phyloP scores from a whole-genome alignment of 2,113 vertebrate genomes.

The Numenius arquata region DNA sequence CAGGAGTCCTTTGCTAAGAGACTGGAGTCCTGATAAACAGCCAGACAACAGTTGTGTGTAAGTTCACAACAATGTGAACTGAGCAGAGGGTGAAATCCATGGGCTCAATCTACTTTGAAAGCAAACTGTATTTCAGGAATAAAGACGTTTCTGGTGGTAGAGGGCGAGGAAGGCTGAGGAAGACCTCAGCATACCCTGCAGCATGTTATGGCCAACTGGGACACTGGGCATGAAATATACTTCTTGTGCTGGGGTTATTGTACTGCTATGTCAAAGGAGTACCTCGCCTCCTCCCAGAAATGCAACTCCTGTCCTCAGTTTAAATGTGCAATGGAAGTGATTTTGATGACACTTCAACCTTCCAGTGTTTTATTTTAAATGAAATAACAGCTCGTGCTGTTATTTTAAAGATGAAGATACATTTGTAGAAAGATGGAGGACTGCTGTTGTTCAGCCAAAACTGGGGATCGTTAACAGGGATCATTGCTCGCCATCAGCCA shows the following conservation, averaged over 20 bases:
- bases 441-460: not conserved
- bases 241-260: not conserved
- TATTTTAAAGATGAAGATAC: not conserved
- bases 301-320: not conserved
- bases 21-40: not conserved
- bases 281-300: not conserved
- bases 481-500: not conserved
- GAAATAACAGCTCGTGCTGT: not conserved
- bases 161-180: not conserved
- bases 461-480: too few species aligned
- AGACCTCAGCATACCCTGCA: not conserved
- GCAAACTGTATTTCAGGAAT: not conserved
- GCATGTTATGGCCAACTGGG: not conserved
- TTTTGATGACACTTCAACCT: not conserved
- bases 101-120: not conserved
- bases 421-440: not conserved
- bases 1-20: not conserved
- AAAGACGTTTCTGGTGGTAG: not conserved
- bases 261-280: not conserved
- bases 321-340: not conserved
- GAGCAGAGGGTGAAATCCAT: not conserved
- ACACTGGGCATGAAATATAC: not conserved
- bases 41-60: not conserved
- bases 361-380: not conserved
- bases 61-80: not conserved